phyloP scores from a whole-genome alignment of 1,140 invertebrate species.

The Mercenaria mercenaria region DNA sequence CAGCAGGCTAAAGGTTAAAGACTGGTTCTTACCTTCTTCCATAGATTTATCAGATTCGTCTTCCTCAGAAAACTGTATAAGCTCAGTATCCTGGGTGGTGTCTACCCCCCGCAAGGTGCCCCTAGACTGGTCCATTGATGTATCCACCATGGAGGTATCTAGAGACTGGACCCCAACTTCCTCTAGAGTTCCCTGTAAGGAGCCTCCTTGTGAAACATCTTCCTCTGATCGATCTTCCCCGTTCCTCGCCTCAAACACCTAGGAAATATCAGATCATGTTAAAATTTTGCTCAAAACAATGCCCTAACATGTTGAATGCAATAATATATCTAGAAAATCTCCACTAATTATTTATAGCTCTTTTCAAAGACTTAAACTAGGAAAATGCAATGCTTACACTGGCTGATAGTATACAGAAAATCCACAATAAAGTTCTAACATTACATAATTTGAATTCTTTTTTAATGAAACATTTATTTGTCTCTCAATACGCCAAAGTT shows the following conservation, averaged over 20 bases:
- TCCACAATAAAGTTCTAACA: too few species aligned
- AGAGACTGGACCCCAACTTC: constrained; percentile 48
- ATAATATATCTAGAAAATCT: too few species aligned
- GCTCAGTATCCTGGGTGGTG: constrained; percentile 46
- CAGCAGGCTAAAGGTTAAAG: too few species aligned
- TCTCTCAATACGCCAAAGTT: too few species aligned
- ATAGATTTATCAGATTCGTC: constrained; percentile 50
- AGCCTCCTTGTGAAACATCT: not conserved
- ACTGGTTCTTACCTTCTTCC: constrained; percentile 24
- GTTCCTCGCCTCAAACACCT: constrained; percentile 43
- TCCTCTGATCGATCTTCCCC: constrained; percentile 32
- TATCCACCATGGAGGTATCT: constrained; percentile 27
- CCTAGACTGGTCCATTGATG: constrained; percentile 56
- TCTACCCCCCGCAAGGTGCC: constrained; percentile 57
- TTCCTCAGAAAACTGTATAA: constrained; percentile 57
- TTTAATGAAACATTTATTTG: too few species aligned
- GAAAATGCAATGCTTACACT: too few species aligned
- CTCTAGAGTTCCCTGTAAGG: constrained; percentile 29
- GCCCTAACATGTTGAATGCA: too few species aligned
- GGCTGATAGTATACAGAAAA: too few species aligned
- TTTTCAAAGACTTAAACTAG: too few species aligned
- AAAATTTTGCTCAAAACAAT: too few species aligned
- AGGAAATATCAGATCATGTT: not conserved
- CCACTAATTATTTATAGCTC: too few species aligned
- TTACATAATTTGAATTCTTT: too few species aligned